Evolutionary conservation across 2,797 vertebrate genomes (phyloP).

Genomic region (Sebastiscus albofasciatus): DNA sequence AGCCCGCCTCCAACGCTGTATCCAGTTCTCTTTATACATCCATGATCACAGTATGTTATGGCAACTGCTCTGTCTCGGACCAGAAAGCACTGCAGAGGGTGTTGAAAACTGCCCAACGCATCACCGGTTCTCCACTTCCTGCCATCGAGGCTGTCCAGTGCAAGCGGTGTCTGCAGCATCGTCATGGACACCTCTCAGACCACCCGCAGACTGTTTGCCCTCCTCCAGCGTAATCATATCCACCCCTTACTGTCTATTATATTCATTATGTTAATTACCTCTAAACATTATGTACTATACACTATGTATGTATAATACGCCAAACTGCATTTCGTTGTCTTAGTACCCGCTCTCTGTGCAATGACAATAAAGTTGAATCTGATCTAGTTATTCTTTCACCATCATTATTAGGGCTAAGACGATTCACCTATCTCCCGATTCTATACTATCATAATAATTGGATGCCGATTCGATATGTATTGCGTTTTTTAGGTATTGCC

Average conservation of each 20-base stretch:
- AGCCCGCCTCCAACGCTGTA: too few relatives aligned
- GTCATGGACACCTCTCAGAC: neutral
- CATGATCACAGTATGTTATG: neutral
- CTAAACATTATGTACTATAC: neutral
- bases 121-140: neutral
- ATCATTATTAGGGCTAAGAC: neutral
- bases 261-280: neutral
- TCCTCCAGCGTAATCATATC: neutral
- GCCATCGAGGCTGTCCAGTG: neutral
- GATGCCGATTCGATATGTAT: too few relatives aligned
- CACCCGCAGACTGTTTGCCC: neutral
- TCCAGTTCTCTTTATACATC: too few relatives aligned
- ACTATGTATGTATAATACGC: neutral
- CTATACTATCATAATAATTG: too few relatives aligned
- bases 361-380: neutral
- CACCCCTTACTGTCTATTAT: neutral
- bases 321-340: too few relatives aligned
- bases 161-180: neutral
- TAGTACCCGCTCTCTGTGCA: neutral
- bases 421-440: too few relatives aligned
- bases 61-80: neutral
- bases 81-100: neutral
- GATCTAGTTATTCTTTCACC: neutral
- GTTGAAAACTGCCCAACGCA: neutral
- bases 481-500: too few relatives aligned